Evolutionary conservation across 1,140 invertebrate species (phyloP).

Genomic region (Helicoverpa zea): DNA sequence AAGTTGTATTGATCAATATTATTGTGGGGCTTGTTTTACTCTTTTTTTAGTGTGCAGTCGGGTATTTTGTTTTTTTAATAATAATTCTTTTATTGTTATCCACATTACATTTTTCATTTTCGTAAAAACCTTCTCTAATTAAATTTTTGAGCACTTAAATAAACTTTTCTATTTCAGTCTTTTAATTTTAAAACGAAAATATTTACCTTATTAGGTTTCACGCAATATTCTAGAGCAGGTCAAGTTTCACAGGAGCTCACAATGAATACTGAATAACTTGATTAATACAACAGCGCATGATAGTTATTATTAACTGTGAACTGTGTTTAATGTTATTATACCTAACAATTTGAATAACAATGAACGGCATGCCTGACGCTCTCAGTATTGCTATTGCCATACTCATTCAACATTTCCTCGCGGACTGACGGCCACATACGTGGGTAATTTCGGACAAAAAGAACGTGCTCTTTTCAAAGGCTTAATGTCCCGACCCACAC

Average conservation of each 20-base stretch:
- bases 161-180: neutral
- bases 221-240: neutral
- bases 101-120: too few relatives aligned
- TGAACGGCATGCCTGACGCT: neutral
- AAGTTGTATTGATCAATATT: too few relatives aligned
- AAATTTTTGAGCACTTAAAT: neutral
- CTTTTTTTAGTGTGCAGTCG: too few relatives aligned
- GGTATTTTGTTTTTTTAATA: too few relatives aligned
- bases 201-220: constrained; percentile 11
- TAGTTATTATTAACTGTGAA: constrained; percentile 13
- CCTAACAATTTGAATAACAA: constrained; percentile 38
- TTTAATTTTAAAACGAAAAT: neutral
- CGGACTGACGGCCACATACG: neutral
- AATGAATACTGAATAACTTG: constrained; percentile 10
- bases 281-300: neutral
- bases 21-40: too few relatives aligned
- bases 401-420: constrained; percentile 19
- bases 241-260: constrained; percentile 17
- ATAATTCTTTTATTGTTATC: too few relatives aligned
- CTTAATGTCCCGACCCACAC: constrained; percentile 13
- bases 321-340: constrained; percentile 44
- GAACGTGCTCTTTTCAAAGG: constrained; percentile 31
- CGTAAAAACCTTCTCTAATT: too few relatives aligned
- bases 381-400: constrained; percentile 4
- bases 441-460: constrained; percentile 33